Evolutionary conservation across 2,113 vertebrate species (phyloP), one percentile per base, ranked within the genome.

Genomic region (Cromileptes altivelis): DNA sequence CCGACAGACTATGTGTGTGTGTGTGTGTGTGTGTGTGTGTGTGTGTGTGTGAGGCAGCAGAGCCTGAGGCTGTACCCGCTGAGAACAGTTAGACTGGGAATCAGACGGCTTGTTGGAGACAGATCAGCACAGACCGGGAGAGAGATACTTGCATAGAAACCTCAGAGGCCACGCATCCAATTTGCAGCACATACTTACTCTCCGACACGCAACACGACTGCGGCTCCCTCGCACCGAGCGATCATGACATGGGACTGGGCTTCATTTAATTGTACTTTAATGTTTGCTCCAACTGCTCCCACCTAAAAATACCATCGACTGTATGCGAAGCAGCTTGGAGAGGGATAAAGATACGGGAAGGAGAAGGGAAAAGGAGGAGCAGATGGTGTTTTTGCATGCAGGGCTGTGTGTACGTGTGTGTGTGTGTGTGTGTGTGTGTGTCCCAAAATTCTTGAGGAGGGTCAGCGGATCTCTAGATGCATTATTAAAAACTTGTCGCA

Each of bases 321-420:
- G 49, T 57, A 57, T 45, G 42, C 50, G 58, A 56, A 33, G 75
- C 64, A 70, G 78, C 61, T 55, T 7, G 37, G 76, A 68, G 73
- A 78, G n/a, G 11, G 80, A 79, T 76, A 9, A 60, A 53, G 57
- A 81, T n/a, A 40, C 73, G 15, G 50, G 42, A 27, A 75, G 64
- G 37, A 33, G 65, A 27, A 11, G 40, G 56, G 30, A 49, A 45
- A 55, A 65, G 76, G 75, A 75, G 68, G 77, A 90, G 83, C 89
- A 92, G 91, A 91, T 93, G 91, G 88, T 90, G 83, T 89, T 92
- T 82, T 83, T 55, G 65, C 85, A 80, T 61, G 77, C 49, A 52
- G 77, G 53, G 55, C 15, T 49, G 6, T 2, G 4, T 19, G 25
- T 15, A 10, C 1, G 6, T 40, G 27, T 37, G 65, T 40, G 56